Conservation (phyloP, 2,888 invertebrate genomes). For the Griposia aprilina region DNA sequence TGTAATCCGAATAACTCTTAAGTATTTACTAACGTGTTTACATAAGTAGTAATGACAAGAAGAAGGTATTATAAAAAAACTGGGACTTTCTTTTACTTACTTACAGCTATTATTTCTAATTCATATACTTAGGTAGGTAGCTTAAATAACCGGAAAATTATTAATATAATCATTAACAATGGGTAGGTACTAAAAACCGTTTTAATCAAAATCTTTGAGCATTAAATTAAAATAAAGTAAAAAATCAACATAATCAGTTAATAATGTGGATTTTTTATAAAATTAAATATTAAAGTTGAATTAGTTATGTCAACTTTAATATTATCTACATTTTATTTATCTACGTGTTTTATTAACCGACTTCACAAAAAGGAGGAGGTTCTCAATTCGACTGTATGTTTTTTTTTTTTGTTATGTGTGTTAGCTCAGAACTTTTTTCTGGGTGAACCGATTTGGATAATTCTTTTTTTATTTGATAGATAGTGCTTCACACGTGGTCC, state of each 20-base stretch:
- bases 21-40: conserved; percentile 9
- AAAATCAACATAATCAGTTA: neutral
- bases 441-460: too few relatives aligned
- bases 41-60: neutral
- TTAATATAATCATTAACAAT: neutral
- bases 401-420: too few relatives aligned
- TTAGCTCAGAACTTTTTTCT: too few relatives aligned
- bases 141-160: neutral
- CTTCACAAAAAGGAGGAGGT: too few relatives aligned
- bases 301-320: neutral
- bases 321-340: neutral
- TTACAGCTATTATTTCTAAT: neutral
- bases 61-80: neutral
- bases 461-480: too few relatives aligned
- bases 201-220: neutral
- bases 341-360: too few relatives aligned
- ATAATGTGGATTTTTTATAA: neutral
- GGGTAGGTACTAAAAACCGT: too few relatives aligned
- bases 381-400: too few relatives aligned
- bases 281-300: neutral
- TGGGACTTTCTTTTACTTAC: neutral
- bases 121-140: neutral
- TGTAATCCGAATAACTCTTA: conserved; percentile 52
- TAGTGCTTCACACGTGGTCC: too few relatives aligned
- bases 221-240: too few relatives aligned